Percentiles rank a stretch among this genome's conserved stretches.
phyloP scores from a whole-genome alignment of 2,888 invertebrate genomes.

The Mesopsocus fuscifrons region DNA sequence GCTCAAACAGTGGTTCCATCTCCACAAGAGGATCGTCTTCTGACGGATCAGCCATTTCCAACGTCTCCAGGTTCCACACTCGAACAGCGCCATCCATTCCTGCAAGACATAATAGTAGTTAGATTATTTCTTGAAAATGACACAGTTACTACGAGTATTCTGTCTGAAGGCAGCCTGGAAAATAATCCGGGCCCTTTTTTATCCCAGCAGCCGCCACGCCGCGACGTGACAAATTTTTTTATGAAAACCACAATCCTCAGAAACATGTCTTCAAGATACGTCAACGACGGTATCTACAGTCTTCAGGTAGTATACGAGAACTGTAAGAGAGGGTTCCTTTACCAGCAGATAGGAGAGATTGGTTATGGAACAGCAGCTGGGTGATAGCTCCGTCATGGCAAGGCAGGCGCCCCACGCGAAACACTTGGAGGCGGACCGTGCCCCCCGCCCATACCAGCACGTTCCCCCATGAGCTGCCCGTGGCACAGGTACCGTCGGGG shows the following conservation, averaged over 20 bases:
- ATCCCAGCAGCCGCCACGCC: too few species aligned
- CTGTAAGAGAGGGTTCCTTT: too few species aligned
- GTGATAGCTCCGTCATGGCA: slow-evolving; percentile 60
- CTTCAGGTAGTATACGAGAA: too few species aligned
- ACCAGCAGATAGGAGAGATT: slow-evolving; percentile 35
- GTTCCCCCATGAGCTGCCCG: slow-evolving; percentile 83
- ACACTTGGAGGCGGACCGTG: slow-evolving; percentile 67
- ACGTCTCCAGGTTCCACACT: slow-evolving; percentile 81
- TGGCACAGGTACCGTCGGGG: slow-evolving; percentile 75
- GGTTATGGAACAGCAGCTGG: slow-evolving; percentile 36
- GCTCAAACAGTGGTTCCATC: slow-evolving; percentile 73
- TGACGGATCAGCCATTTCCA: slow-evolving; percentile 69
- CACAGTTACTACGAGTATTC: too few species aligned
- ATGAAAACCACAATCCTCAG: too few species aligned
- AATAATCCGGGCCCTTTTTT: too few species aligned
- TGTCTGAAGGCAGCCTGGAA: too few species aligned
- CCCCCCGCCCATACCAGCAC: slow-evolving; percentile 82
- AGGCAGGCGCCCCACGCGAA: slow-evolving; percentile 44
- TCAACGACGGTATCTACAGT: too few species aligned
- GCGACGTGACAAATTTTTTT: too few species aligned
- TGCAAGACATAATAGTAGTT: slow-evolving; percentile 16
- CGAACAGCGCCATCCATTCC: slow-evolving; percentile 59
- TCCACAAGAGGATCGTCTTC: slow-evolving; percentile 58
- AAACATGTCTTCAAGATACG: too few species aligned
- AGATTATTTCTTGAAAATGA: too few species aligned